These are phyloP conservation scores for Orchestia grillus DNA, from an alignment of 1,140 invertebrate genomes.

Conservation along the genomic window DNA sequence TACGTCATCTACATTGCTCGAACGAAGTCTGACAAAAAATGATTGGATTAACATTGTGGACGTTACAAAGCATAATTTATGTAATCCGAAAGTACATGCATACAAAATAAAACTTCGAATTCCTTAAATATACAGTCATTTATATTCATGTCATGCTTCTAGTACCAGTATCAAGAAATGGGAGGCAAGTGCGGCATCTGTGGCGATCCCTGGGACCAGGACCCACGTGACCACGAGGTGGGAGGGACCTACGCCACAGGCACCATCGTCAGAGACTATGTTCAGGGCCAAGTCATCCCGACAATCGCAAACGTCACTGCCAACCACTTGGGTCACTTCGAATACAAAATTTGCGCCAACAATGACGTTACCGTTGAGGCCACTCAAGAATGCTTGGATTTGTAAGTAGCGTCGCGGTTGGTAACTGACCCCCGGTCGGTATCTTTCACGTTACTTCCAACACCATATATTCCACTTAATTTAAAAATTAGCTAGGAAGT, in stretches of 20 bases:
- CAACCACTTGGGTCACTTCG: constrained; percentile 73
- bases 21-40: no score
- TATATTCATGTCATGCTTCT: background rate
- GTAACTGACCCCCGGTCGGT: background rate
- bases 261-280: constrained; percentile 32
- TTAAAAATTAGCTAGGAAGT: no score
- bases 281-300: constrained; percentile 66
- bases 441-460: background rate
- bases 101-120: no score
- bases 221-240: constrained; percentile 17
- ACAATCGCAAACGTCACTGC: constrained; percentile 72
- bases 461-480: no score
- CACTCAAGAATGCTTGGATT: constrained; percentile 71
- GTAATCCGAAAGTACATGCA: no score
- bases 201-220: constrained; percentile 69
- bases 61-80: no score
- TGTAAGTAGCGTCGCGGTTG: constrained; percentile 62
- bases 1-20: no score
- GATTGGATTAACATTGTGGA: no score
- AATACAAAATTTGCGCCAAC: constrained; percentile 71
- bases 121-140: no score
- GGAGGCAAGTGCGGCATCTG: constrained; percentile 73
- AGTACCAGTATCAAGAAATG: constrained; percentile 69
- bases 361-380: constrained; percentile 69
- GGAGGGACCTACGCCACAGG: constrained; percentile 31